Conservation (phyloP, 2,797 vertebrate genomes). For the Gallinago stenura region DNA sequence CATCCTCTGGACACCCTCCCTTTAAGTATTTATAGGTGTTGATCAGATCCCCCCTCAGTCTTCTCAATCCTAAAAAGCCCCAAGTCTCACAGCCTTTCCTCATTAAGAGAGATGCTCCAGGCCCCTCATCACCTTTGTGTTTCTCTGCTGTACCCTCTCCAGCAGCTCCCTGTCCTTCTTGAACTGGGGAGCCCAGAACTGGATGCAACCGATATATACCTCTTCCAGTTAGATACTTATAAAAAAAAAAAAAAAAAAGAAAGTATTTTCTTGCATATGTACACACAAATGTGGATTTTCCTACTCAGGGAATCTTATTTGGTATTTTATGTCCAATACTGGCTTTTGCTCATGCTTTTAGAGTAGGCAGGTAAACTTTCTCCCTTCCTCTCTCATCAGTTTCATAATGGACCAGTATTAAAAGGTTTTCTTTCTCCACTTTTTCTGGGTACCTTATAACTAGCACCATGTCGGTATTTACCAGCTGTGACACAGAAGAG, state of each 20-base stretch:
- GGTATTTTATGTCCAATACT: neutral
- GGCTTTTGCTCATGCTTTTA: neutral
- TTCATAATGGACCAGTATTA: neutral
- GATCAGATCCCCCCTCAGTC: no score
- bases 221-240: neutral
- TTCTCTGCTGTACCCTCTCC: no score
- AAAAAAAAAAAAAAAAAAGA: no score
- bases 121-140: no score
- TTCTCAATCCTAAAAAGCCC: no score
- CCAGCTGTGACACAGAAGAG: neutral
- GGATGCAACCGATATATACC: neutral
- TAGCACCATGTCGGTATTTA: neutral
- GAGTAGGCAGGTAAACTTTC: neutral
- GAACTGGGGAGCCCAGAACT: no score
- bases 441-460: neutral
- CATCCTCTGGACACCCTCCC: no score
- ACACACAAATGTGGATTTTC: neutral
- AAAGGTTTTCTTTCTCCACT: neutral
- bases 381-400: neutral
- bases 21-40: no score
- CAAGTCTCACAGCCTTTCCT: no score
- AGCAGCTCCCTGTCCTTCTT: no score
- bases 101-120: no score
- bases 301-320: neutral
- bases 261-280: neutral